Evolutionary conservation across 2,797 vertebrate species (phyloP).

Genomic region (Acomys russatus): DNA sequence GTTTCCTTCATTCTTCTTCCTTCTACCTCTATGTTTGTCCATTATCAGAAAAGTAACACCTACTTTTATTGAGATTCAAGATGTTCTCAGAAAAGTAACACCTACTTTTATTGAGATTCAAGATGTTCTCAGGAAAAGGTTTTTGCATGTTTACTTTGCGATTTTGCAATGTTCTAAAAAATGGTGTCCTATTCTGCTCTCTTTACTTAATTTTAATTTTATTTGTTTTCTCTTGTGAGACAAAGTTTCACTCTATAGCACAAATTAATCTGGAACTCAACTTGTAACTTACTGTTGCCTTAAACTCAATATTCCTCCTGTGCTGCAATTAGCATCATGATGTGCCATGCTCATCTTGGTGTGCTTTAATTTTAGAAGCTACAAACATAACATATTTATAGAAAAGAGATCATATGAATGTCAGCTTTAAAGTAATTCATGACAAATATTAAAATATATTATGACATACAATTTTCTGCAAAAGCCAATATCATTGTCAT

Average conservation of each 20-base stretch:
- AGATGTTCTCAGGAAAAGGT: not conserved
- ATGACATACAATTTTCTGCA: not conserved
- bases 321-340: not conserved
- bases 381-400: conserved; percentile 13
- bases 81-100: not conserved
- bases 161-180: conserved; percentile 22
- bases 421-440: not conserved
- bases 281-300: not conserved
- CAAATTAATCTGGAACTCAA: not conserved
- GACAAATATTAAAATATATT: not conserved
- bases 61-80: conserved; percentile 3
- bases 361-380: not conserved
- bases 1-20: not conserved
- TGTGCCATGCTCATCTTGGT: not conserved
- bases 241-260: not conserved
- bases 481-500: not conserved
- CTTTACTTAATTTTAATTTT: not conserved
- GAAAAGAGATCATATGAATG: not conserved
- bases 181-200: not conserved
- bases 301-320: not conserved
- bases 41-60: not conserved
- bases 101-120: not conserved
- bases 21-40: not conserved
- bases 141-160: not conserved
- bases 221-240: not conserved